These are phyloP conservation scores for Mythimna vitellina DNA, from an alignment of 2,888 invertebrate species.

Conservation along the genomic window DNA sequence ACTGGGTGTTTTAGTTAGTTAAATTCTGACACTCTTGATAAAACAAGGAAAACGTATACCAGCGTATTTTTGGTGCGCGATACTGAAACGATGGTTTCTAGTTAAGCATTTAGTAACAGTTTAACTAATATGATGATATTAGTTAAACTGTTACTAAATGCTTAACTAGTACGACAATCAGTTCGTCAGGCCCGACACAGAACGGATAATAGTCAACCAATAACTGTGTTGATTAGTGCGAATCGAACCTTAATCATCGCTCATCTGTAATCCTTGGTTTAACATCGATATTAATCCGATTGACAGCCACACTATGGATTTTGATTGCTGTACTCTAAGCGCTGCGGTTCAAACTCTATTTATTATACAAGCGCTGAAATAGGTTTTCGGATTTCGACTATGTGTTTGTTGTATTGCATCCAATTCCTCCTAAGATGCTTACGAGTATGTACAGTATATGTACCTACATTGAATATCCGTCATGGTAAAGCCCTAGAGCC, in stretches of 20 bases:
- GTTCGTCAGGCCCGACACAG: not conserved
- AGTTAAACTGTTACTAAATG: not conserved
- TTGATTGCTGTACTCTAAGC: slow-evolving; percentile 30
- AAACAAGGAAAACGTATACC: not conserved
- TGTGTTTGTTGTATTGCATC: slow-evolving; percentile 17
- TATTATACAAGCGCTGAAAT: slow-evolving; percentile 10
- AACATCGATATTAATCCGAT: slow-evolving; percentile 47
- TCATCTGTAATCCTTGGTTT: slow-evolving; percentile 38
- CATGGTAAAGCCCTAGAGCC: slow-evolving; percentile 65
- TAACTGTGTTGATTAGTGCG: slow-evolving; percentile 43
- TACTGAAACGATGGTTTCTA: not conserved
- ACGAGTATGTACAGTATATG: slow-evolving; percentile 22
- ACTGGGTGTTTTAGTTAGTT: too few relatives aligned
- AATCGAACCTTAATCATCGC: slow-evolving; percentile 27
- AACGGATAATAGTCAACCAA: slow-evolving; percentile 38
- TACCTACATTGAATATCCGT: slow-evolving; percentile 65
- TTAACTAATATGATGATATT: not conserved
- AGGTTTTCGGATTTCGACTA: slow-evolving; percentile 2
- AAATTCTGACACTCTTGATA: too few relatives aligned
- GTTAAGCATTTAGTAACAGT: not conserved
- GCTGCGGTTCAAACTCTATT: not conserved
- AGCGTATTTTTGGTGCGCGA: not conserved
- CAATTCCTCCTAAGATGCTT: slow-evolving; percentile 41
- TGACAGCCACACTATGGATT: slow-evolving; percentile 11
- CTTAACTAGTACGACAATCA: slow-evolving; percentile 14